phyloP scores from a whole-genome alignment of 2,797 vertebrate species.

The Vireo griseus region DNA sequence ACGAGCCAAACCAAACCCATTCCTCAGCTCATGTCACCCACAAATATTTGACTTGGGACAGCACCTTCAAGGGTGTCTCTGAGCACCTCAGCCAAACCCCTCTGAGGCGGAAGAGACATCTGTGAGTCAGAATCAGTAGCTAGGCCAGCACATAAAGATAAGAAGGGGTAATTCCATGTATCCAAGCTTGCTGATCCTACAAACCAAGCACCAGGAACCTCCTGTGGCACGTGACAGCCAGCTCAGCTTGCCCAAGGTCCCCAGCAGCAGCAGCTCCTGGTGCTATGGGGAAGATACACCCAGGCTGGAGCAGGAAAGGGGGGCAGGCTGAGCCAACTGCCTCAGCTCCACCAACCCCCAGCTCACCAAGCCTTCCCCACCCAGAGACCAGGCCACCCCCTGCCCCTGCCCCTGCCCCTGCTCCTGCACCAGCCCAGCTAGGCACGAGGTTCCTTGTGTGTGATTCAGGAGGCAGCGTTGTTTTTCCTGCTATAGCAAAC shows the following conservation, averaged over 20 bases:
- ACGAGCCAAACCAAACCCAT: neutral
- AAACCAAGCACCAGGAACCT: neutral
- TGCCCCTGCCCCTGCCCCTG: too few species aligned
- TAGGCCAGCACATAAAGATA: neutral
- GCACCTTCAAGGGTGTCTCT: neutral
- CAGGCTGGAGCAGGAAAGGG: neutral
- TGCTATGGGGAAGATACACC: neutral
- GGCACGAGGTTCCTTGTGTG: fast-evolving
- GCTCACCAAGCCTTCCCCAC: neutral
- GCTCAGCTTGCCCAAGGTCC: neutral
- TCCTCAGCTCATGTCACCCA: neutral
- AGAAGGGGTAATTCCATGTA: neutral
- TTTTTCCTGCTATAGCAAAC: neutral
- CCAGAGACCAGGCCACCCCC: neutral
- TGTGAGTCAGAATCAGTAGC: neutral
- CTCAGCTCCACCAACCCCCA: neutral
- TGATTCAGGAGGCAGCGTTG: conserved; percentile 5
- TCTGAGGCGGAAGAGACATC: neutral
- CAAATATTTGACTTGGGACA: neutral
- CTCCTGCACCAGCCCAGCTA: neutral
- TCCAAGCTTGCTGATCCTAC: neutral
- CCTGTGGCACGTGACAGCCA: neutral
- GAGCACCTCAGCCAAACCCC: neutral
- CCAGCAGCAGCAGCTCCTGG: neutral
- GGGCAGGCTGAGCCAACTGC: neutral